Evolutionary conservation across 2,797 vertebrate genomes (phyloP).

Genomic region (Xenentodon cancila): DNA sequence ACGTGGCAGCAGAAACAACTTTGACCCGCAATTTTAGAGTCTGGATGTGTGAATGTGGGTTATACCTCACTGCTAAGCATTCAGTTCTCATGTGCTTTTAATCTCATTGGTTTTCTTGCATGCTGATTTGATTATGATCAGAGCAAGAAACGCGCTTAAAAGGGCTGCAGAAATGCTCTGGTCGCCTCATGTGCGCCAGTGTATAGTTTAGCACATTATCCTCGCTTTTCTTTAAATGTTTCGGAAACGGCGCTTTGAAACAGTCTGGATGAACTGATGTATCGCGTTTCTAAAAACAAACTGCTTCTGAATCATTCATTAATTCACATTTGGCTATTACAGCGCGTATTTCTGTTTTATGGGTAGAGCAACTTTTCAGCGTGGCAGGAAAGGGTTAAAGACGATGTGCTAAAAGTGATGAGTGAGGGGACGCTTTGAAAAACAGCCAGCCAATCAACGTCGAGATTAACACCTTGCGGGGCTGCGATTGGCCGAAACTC

Average conservation of each 20-base stretch:
- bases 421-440: constrained; percentile 76
- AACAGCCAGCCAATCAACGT: constrained; percentile 76
- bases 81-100: constrained; percentile 72
- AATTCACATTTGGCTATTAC: constrained; percentile 75
- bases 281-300: constrained; percentile 77
- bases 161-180: constrained; percentile 52
- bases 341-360: constrained; percentile 68
- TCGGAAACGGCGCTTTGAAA: constrained; percentile 69
- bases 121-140: constrained; percentile 76
- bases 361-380: constrained; percentile 49
- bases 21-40: constrained; percentile 42
- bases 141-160: constrained; percentile 39
- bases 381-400: constrained; percentile 83
- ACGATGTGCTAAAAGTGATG: constrained; percentile 72
- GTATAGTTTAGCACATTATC: constrained; percentile 39
- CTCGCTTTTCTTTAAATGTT: constrained; percentile 60
- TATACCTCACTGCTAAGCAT: constrained; percentile 64
- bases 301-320: constrained; percentile 77
- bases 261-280: constrained; percentile 71
- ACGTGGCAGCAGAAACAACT: constrained; percentile 35
- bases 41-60: constrained; percentile 70
- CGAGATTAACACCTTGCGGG: constrained; percentile 78
- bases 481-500: constrained; percentile 70
- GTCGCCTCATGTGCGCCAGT: constrained; percentile 49
- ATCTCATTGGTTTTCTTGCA: constrained; percentile 71